Percentiles rank a stretch among this genome's conserved stretches.
Conservation (phyloP, 2,888 invertebrate species). For the Cynaeus angustus region DNA sequence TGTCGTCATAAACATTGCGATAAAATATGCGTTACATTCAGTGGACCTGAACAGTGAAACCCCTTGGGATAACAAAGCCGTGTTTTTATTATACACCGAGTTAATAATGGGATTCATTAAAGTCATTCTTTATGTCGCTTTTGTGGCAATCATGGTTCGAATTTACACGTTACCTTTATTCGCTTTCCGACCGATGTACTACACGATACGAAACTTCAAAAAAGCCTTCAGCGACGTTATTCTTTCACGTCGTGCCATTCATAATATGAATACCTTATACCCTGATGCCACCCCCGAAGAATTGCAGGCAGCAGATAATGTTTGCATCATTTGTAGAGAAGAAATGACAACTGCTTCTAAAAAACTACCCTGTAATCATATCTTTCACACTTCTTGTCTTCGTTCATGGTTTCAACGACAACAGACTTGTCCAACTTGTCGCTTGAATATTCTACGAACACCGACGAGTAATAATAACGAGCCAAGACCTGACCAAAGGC, state of each 20-base stretch:
- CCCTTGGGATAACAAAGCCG: slow-evolving; percentile 99
- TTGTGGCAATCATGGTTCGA: slow-evolving; percentile 96
- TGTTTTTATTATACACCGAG: slow-evolving; percentile 97
- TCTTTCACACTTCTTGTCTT: slow-evolving; percentile 98
- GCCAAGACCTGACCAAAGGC: slow-evolving; percentile 48
- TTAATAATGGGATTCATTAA: slow-evolving; percentile 91
- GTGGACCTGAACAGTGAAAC: slow-evolving; percentile 93
- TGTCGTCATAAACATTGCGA: slow-evolving; percentile 91
- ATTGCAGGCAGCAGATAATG: slow-evolving; percentile 93
- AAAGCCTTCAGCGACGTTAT: slow-evolving; percentile 98
- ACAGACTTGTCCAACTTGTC: slow-evolving; percentile 99
- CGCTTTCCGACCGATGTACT: slow-evolving; percentile 99
- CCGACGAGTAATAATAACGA: slow-evolving; percentile 57
- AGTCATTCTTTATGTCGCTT: slow-evolving; percentile 87
- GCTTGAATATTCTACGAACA: slow-evolving; percentile 82
- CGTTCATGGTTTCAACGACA: slow-evolving; percentile 99
- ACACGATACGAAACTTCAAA: slow-evolving; percentile 98
- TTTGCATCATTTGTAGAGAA: slow-evolving; percentile 97
- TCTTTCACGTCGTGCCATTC: slow-evolving; percentile 95
- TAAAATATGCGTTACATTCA: slow-evolving; percentile 92
- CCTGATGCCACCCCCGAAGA: slow-evolving; percentile 97
- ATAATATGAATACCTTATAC: slow-evolving; percentile 98
- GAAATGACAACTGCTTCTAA: slow-evolving; percentile 87
- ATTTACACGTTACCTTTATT: slow-evolving; percentile 98
- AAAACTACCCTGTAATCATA: slow-evolving; percentile 98